Base-by-base conservation (phyloP, 2,888 invertebrate genomes). In the Thera obeliscata region DNA sequence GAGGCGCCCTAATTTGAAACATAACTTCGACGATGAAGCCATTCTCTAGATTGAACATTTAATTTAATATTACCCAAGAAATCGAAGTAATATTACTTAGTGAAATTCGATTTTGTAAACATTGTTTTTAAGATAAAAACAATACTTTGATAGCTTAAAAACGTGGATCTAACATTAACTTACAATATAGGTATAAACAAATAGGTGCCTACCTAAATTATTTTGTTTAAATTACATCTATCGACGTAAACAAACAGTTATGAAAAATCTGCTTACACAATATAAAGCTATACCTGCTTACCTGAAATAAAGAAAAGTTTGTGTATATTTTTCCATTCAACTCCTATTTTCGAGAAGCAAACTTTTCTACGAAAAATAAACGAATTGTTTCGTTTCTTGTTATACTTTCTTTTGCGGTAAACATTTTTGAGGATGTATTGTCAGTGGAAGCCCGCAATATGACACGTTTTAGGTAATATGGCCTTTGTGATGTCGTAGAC, bases 231-330 rank as follows among this genome's bases (percentile, higher is more conserved):
- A 22, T 22, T 22, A 22, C 22, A 22, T 22, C 22, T 22, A 1
- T 22, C 22, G 22, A 22, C 22, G 22, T 22, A 22, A 22, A 22
- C 22, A 22, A 22, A 22, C 22, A 22, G 1, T 22, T 22, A 22
- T 22, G 22, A 22, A 22, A 22, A 22, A 22, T 22, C 0, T 22
- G 22, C 22, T 22, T 22, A 22, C 22, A 22, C 22, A 22, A 22
- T 22, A 22, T 22, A 22, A n/a, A n/a, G n/a, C n/a, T n/a, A n/a
- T n/a, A n/a, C n/a, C n/a, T n/a, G n/a, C n/a, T n/a, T n/a, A n/a
- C n/a, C n/a, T n/a, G n/a, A n/a, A n/a, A n/a, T n/a, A n/a, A 22
- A 22, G 22, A 22, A 22, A 81, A 83, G 74, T 84, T 82, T 76
- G 69, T 66, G 41, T 77, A 76, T 73, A 78, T 76, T 76, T 73